Conservation (phyloP, 2,113 vertebrate species). For the Barbus barbus region DNA sequence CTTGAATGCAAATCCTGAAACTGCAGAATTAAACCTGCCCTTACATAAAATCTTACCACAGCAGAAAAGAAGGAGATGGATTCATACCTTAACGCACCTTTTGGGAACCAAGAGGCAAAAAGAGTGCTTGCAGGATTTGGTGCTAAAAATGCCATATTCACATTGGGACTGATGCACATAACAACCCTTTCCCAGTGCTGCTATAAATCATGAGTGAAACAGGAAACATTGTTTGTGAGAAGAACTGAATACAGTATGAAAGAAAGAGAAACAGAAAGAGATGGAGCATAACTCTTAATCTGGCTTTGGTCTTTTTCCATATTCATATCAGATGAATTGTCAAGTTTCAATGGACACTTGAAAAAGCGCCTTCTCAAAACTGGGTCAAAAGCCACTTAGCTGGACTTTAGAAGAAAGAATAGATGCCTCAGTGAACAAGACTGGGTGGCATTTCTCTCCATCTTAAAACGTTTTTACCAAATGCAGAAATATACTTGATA, state of each 20-base stretch:
- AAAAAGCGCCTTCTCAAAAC: constrained; percentile 44
- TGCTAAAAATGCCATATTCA: constrained; percentile 4
- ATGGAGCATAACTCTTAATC: neutral
- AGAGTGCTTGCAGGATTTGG: neutral
- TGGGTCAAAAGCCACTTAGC: constrained; percentile 59
- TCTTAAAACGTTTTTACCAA: neutral
- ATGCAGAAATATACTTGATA: constrained; percentile 54
- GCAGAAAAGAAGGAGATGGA: neutral
- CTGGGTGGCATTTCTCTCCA: constrained; percentile 3
- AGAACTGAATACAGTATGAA: neutral
- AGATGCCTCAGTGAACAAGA: constrained; percentile 39
- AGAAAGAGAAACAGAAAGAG: constrained; percentile 32
- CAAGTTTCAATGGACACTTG: neutral
- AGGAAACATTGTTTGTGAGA: neutral
- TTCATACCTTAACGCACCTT: neutral
- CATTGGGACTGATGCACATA: neutral
- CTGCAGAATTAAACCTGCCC: neutral
- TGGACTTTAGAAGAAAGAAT: constrained; percentile 49
- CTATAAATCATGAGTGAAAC: neutral
- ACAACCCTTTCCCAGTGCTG: neutral
- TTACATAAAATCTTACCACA: neutral
- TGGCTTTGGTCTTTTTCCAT: neutral
- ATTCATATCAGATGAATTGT: constrained; percentile 24
- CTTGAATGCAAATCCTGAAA: neutral
- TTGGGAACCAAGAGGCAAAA: neutral